A percentile compares a stretch with the other conserved stretches of the same genome.
Conservation (phyloP, 2,797 vertebrate genomes). For the Oophaga sylvatica region DNA sequence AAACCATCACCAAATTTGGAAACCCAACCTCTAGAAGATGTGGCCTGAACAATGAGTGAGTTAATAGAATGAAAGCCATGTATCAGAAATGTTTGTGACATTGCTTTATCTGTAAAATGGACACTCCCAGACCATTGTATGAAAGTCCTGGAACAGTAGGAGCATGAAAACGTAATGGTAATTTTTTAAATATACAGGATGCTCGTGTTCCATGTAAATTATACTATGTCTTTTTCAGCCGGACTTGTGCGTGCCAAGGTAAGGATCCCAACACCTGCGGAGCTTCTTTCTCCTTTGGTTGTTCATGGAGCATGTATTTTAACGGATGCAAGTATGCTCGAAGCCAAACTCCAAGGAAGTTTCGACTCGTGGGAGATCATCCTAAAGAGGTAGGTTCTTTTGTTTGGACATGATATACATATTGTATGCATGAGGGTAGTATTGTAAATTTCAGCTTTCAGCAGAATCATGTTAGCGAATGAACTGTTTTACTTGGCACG, state of each 20-base stretch:
- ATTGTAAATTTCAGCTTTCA: no score
- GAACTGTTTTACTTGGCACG: no score
- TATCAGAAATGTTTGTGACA: no score
- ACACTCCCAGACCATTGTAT: neutral
- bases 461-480: no score
- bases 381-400: constrained; percentile 86
- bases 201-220: neutral
- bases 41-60: constrained; percentile 95
- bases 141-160: neutral
- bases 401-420: no score
- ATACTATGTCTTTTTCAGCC: constrained; percentile 73
- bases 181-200: neutral
- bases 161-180: neutral
- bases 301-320: constrained; percentile 99
- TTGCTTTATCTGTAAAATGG: neutral
- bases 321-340: constrained; percentile 97
- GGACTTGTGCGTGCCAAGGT: constrained; percentile 95
- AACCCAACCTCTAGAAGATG: constrained; percentile 96
- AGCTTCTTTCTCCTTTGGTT: constrained; percentile 97
- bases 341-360: constrained; percentile 95
- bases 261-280: constrained; percentile 89
- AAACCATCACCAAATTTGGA: constrained; percentile 88
- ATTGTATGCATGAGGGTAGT: no score
- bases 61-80: constrained; percentile 54
- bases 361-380: constrained; percentile 91